Conservation (phyloP, 1,140 invertebrate species). For the Coenobita brevimanus region DNA sequence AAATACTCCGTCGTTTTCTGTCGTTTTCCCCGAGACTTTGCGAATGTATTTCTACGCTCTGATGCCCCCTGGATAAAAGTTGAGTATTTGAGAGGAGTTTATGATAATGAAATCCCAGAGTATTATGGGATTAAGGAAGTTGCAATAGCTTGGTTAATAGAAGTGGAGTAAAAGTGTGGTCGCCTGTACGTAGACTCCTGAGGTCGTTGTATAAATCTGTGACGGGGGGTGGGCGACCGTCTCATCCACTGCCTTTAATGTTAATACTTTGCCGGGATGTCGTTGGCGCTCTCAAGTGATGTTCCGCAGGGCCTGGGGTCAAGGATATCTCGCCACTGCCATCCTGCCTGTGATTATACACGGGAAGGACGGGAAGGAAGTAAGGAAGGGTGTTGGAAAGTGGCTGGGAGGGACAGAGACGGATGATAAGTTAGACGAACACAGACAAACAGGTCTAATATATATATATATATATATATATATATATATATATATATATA, state of each 20-base stretch:
- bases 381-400: too few species aligned
- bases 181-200: constrained; percentile 21
- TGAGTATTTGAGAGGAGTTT: constrained; percentile 51
- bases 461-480: too few species aligned
- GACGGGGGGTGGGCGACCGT: constrained; percentile 38
- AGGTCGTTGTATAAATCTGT: constrained; percentile 42
- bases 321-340: constrained; percentile 11
- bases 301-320: not conserved
- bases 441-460: too few species aligned
- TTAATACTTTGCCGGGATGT: constrained; percentile 34
- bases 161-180: constrained; percentile 50
- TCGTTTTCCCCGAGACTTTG: constrained; percentile 47
- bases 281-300: not conserved
- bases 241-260: constrained; percentile 34
- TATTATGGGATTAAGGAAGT: constrained; percentile 49
- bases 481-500: too few species aligned
- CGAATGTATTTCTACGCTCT: constrained; percentile 37
- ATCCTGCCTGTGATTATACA: not conserved
- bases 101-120: constrained; percentile 42
- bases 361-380: too few species aligned
- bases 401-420: too few species aligned
- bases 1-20: constrained; percentile 47
- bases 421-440: too few species aligned
- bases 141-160: constrained; percentile 51
- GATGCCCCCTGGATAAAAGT: constrained; percentile 34